Base-by-base conservation (phyloP, 2,888 invertebrate species). In the Coremacera marginata region DNA sequence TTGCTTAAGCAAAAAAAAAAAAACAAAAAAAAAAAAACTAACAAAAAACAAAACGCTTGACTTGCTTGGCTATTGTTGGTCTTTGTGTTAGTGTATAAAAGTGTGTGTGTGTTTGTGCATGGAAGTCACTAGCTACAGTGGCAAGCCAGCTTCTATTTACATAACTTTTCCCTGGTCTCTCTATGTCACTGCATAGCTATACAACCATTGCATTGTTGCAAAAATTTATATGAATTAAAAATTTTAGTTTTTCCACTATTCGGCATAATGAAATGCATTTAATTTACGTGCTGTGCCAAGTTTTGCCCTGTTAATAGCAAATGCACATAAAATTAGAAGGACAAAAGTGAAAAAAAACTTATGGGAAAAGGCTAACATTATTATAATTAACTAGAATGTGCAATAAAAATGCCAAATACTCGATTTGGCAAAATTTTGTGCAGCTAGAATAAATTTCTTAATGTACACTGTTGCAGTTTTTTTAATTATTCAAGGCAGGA, bases 131-230 rank as follows among this genome's bases (percentile, higher is more conserved):
- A 44, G 34, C 34, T 67, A 16, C 14, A 70, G 70, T 67, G 44
- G 55, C 79, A 79, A 75, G 82, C 81, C 84, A 19, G 22, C 19
- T 31, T n/a, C 34, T 44, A 55, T 67, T 75, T 55, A 31, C 67
- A 71, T 19, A 67, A 52, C 52, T 67, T 70, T 19, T 22, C 68
- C 37, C 16, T 63, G 3, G 31, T n/a, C 63, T 25, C 63, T 25
- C 34, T n/a, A 31, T 11, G 25, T 34, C 27, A 37, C 2, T 71
- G 44, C 25, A 51, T n/a, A 55, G 60, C 44, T 71, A 60, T 44
- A 55, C 19, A 34, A n/a, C 4, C 19, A 11, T 31, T 60, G 71
- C 70, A 37, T 71, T 71, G 34, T 71, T 37, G 34, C 49, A 62
- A 19, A 62, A 62, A 8, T 63, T 14, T 70, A 34, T 51, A 62